These are phyloP conservation scores for Chymomyza fuscimana DNA, from an alignment of 2,888 invertebrate genomes.

Conservation along the genomic window DNA sequence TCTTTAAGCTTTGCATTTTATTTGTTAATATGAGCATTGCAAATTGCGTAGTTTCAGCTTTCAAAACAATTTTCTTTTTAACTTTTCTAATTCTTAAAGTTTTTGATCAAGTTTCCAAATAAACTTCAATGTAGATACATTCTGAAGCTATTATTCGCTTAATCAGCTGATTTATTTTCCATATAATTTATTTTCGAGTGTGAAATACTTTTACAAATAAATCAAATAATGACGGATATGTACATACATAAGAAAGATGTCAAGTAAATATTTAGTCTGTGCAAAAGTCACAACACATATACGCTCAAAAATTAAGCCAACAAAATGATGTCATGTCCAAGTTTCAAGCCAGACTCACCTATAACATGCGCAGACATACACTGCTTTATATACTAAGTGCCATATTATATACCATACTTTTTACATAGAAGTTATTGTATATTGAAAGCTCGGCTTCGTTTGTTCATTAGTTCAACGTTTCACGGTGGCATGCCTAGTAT, in stretches of 20 bases:
- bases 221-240: too few relatives aligned
- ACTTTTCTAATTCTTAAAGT: not conserved
- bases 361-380: conserved; percentile 24
- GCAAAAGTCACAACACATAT: conserved; percentile 11
- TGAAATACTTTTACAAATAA: not conserved
- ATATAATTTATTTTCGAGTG: not conserved
- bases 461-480: conserved; percentile 38
- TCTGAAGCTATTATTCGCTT: conserved; percentile 10
- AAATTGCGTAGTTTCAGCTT: too few relatives aligned
- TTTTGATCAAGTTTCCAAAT: conserved; percentile 35
- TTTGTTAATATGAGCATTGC: not conserved
- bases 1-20: conserved; percentile 9
- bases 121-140: not conserved
- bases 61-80: too few relatives aligned
- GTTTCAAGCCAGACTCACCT: conserved; percentile 52
- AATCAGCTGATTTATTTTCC: conserved; percentile 16
- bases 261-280: not conserved
- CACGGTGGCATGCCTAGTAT: conserved; percentile 36
- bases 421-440: not conserved
- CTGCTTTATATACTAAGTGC: not conserved
- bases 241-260: too few relatives aligned
- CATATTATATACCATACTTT: not conserved
- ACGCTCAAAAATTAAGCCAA: conserved; percentile 37
- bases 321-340: conserved; percentile 60
- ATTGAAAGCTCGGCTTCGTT: not conserved